Evolutionary conservation across 2,113 vertebrate species (phyloP), one percentile per base, ranked within the genome.

Genomic region (Paraplagusia blochii): DNA sequence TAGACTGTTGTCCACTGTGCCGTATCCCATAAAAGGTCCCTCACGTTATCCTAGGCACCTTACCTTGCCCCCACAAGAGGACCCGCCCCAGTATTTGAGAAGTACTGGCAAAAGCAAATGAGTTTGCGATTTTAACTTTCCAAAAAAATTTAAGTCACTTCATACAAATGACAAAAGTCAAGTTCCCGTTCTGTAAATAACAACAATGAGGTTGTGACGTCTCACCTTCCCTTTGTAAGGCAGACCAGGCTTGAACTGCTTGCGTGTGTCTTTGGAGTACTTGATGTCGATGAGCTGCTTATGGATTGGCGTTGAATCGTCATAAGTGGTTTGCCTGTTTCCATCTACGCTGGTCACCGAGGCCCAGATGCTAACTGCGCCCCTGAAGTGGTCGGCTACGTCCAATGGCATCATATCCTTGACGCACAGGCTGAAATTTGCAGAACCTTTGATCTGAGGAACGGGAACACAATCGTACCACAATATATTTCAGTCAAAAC

Each of bases 271-370:
- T 65, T 90, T 95, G 39, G 92, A 94, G 73, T 95, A 96, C 47
- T 90, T 93, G 80, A 98, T 90, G 62, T 97, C 95, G 22, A 98
- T 94, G 53, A 98, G 91, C 74, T 98, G 95, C 16, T 94, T 96
- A 72, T 97, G 94, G 50, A 98, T 92, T 0, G 92, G 92, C 0
- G 93, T 95, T 0, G 94, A 94, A 80, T 96, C 94, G 1, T 98
- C 94, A 42, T 94, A 95, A 0, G 89, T 93, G 10, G 93, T 91
- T 67, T 98, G 94, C 54, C 86, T 90, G 79, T 89, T 93, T 34
- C 95, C 93, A n/a, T 96, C 95, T 0, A 76, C 72, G 38, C 91
- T 91, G 59, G 73, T 87, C 53, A 96, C 93, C 0, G 86, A 91
- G 17, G 93, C 94, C 94, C 94, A 97, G 77, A 97, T 93, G 88